These are phyloP conservation scores for Drosophila infuscata DNA, from an alignment of 2,888 invertebrate genomes.

Conservation along the genomic window DNA sequence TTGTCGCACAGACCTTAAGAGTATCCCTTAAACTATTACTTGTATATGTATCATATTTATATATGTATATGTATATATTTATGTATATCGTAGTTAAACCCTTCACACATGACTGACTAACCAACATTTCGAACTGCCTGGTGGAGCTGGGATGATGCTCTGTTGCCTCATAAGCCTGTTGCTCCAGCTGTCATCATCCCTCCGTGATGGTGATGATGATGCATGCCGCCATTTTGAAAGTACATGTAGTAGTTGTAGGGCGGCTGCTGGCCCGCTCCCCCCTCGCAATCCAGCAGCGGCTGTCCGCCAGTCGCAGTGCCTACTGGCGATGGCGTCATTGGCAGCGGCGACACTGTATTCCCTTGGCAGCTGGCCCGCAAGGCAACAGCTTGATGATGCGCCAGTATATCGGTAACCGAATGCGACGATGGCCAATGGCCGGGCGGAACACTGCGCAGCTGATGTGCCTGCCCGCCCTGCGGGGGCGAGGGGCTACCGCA, in stretches of 20 bases:
- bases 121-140: constrained; percentile 24
- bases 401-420: constrained; percentile 87
- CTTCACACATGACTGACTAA: constrained; percentile 47
- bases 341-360: constrained; percentile 77
- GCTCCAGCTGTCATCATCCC: constrained; percentile 84
- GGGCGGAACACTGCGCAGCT: constrained; percentile 79
- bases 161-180: constrained; percentile 83
- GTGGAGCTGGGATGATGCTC: neutral
- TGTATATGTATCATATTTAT: constrained; percentile 24
- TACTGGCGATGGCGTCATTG: constrained; percentile 75
- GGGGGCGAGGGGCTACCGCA: constrained; percentile 85
- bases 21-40: constrained; percentile 26
- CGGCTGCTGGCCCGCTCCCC: constrained; percentile 81
- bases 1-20: constrained; percentile 14
- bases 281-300: constrained; percentile 80
- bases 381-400: constrained; percentile 85
- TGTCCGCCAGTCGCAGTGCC: constrained; percentile 65
- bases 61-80: constrained; percentile 9
- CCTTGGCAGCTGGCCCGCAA: constrained; percentile 84
- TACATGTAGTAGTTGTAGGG: constrained; percentile 85
- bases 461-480: constrained; percentile 82
- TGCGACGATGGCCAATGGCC: constrained; percentile 86
- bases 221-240: constrained; percentile 85
- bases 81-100: constrained; percentile 45
- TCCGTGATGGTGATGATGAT: constrained; percentile 84